These are phyloP conservation scores for Psettodes erumei DNA, from an alignment of 2,113 vertebrate genomes.

Conservation along the genomic window DNA sequence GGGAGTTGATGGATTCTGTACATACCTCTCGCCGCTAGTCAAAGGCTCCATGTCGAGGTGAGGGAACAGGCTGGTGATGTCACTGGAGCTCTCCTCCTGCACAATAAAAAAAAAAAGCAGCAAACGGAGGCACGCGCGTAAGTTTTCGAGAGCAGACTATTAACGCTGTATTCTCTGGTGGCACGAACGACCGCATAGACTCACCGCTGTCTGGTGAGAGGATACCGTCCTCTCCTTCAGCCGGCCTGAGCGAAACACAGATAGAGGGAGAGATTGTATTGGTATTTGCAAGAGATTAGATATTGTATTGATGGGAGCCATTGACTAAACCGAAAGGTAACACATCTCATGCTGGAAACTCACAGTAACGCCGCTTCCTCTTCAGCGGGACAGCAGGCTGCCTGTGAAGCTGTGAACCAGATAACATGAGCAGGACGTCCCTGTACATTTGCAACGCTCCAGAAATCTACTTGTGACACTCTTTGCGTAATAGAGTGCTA, in stretches of 20 bases:
- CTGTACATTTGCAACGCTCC: not conserved
- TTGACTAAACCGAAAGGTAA: conserved; percentile 12
- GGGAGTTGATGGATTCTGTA: not conserved
- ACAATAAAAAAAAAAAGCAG: not conserved
- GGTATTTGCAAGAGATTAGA: too few species aligned
- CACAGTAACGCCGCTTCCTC: conserved; percentile 95
- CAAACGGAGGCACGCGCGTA: not conserved
- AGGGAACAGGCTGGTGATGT: conserved; percentile 83
- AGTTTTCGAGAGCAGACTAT: not conserved
- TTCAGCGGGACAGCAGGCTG: conserved; percentile 94
- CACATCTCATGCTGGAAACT: conserved; percentile 74
- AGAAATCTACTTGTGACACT: not conserved
- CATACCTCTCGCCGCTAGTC: conserved; percentile 90
- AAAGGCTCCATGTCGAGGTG: conserved; percentile 93
- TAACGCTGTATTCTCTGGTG: not conserved
- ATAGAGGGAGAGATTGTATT: not conserved
- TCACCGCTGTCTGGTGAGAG: conserved; percentile 54
- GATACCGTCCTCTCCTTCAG: conserved; percentile 62
- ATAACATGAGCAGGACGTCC: conserved; percentile 35
- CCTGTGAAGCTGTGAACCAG: conserved; percentile 86
- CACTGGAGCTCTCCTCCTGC: conserved; percentile 76
- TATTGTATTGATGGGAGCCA: not conserved
- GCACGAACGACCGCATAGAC: conserved; percentile 10
- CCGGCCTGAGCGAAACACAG: conserved; percentile 65
- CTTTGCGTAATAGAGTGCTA: not conserved